Evolutionary conservation across 1,140 invertebrate genomes (phyloP).

Genomic region (Drosophila kikkawai): DNA sequence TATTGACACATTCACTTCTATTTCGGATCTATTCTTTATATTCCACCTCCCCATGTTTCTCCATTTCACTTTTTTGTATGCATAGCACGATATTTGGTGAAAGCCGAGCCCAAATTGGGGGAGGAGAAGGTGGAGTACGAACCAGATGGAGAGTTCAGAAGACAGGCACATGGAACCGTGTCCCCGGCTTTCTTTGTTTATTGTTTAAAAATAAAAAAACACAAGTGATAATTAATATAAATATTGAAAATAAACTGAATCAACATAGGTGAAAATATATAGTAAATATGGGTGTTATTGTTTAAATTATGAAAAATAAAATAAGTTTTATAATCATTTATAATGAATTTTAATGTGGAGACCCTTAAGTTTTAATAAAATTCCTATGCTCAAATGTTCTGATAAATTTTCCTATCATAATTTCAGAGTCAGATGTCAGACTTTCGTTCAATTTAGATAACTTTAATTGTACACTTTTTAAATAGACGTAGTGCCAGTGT

Average conservation of each 20-base stretch:
- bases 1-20: constrained; percentile 46
- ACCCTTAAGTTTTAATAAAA: background rate
- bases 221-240: background rate
- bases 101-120: constrained; percentile 66
- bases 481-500: constrained; percentile 7
- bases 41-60: constrained; percentile 9
- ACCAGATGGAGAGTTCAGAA: constrained; percentile 41
- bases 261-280: background rate
- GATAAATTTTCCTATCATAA: background rate
- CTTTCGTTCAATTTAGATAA: background rate
- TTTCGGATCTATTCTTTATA: constrained; percentile 30
- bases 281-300: background rate
- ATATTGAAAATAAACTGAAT: background rate
- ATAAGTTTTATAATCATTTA: background rate
- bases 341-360: background rate
- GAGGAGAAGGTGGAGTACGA: constrained; percentile 26
- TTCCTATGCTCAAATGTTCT: background rate
- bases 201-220: background rate
- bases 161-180: constrained; percentile 13
- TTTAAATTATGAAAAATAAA: background rate
- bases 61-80: constrained; percentile 57
- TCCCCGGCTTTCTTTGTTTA: background rate
- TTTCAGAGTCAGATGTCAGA: too few species aligned
- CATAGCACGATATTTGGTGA: constrained; percentile 69
- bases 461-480: background rate